A percentile compares a stretch with the other conserved stretches of the same genome.
Conservation (phyloP, 1,140 invertebrate genomes). For the Camponotus floridanus region DNA sequence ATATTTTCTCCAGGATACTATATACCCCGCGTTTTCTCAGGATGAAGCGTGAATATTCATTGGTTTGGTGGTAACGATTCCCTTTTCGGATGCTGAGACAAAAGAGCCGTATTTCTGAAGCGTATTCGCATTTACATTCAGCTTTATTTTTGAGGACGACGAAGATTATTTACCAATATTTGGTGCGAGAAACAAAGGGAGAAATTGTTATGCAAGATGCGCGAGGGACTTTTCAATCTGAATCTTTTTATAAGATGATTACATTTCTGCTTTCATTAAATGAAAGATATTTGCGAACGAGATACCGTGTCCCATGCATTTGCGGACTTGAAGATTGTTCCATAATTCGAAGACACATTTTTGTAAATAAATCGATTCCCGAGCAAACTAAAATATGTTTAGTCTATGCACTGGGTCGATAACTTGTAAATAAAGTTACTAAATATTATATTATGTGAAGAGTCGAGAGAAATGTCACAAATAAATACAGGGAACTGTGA, state of each 20-base stretch:
- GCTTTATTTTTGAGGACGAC: constrained; percentile 45
- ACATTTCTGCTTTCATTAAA: constrained; percentile 63
- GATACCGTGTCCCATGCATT: constrained; percentile 46
- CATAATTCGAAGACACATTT: constrained; percentile 66
- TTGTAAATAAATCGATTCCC: constrained; percentile 75
- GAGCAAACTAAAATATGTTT: constrained; percentile 72
- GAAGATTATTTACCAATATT: constrained; percentile 62
- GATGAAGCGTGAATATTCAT: background rate
- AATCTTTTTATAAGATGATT: constrained; percentile 62
- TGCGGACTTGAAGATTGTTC: constrained; percentile 63
- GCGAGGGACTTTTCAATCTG: constrained; percentile 46
- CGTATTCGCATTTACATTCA: constrained; percentile 62
- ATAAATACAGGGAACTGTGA: constrained; percentile 73
- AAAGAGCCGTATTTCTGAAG: background rate
- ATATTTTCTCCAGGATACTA: background rate
- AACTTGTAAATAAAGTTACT: constrained; percentile 81
- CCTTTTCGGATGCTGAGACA: background rate
- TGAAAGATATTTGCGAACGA: constrained; percentile 39
- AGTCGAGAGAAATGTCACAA: constrained; percentile 70
- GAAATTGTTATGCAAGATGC: constrained; percentile 59
- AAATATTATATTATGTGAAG: constrained; percentile 76
- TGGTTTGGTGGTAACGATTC: background rate
- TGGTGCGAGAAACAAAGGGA: constrained; percentile 18
- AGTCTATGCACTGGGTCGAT: constrained; percentile 67
- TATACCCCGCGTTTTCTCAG: background rate